Evolutionary conservation across 2,797 vertebrate species (phyloP), one percentile per base, ranked within the genome.

Genomic region (Bradypodion pumilum): DNA sequence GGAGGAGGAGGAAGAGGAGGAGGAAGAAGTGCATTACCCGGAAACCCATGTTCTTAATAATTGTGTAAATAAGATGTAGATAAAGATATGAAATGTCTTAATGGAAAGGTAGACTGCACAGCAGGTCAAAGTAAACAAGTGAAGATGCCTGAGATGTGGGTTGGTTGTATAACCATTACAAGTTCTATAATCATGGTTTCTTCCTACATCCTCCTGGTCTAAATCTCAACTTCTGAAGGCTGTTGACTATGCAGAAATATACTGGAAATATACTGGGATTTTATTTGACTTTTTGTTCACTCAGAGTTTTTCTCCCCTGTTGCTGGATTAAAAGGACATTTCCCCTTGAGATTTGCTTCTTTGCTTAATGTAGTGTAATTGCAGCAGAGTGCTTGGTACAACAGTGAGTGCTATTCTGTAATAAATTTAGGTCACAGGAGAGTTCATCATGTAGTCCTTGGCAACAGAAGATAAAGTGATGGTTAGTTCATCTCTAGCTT

Each of bases 401-500:
- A 88, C 90, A 89, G 78, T 0, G 78, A 94, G 77, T 73, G 62
- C 89, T 88, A 78, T 88, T 93, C 92, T 91, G 82, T 93, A 93
- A 96, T 94, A 96, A 94, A 96, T 95, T 93, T 95, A 94, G 95
- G 95, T 96, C 94, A 95, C 90, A 90, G 90, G 76, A 91, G 95
- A 95, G 95, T 95, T 96, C 94, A 95, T 92, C 91, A 85, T 35
- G 92, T 89, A 94, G 93, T 95, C 92, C 91, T 93, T 94, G 90
- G 95, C 94, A 95, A 95, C 90, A 85, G 90, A 93, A 93, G 91
- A 95, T 92, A 93, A 94, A 95, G 91, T 1, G 0, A 88, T 84
- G 74, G 90, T 94, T 95, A 91, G 91, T 93, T 93, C 92, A 90
- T 94, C 90, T 94, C 89, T 59, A 46, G 91, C 90, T 93, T 92